These are phyloP conservation scores for Neodon shergylaensis DNA, from an alignment of 2,113 vertebrate species.

Conservation along the genomic window DNA sequence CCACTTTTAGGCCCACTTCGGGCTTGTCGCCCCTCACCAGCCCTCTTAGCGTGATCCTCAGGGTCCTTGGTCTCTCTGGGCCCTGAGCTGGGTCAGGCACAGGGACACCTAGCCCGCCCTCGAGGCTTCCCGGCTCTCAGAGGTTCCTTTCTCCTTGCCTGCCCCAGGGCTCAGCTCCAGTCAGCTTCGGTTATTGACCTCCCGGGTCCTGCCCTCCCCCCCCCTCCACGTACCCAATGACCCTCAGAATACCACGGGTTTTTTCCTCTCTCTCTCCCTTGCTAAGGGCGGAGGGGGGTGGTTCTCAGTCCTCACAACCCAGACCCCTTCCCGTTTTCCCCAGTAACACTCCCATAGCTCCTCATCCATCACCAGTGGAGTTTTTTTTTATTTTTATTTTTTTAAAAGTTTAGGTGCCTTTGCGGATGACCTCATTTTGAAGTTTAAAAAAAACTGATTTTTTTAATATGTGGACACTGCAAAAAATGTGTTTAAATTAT, in stretches of 20 bases:
- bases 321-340: not conserved
- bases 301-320: not conserved
- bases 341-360: slow-evolving; percentile 34
- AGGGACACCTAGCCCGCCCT: slow-evolving; percentile 4
- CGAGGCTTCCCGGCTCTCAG: slow-evolving; percentile 6
- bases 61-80: slow-evolving; percentile 69
- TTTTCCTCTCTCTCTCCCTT: not conserved
- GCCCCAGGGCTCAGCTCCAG: slow-evolving; percentile 46
- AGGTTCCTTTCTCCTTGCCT: slow-evolving; percentile 1
- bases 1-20: not conserved
- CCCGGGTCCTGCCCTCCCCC: slow-evolving; percentile 30
- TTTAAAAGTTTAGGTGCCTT: slow-evolving; percentile 96
- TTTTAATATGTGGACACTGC: slow-evolving; percentile 90
- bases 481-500: slow-evolving; percentile 84
- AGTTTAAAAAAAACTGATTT: slow-evolving; percentile 84
- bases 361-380: slow-evolving; percentile 90
- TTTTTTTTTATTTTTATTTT: slow-evolving; percentile 91
- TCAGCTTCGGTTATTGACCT: slow-evolving; percentile 36
- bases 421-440: slow-evolving; percentile 96
- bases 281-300: not conserved
- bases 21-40: slow-evolving; percentile 8
- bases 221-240: not conserved
- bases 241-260: slow-evolving; percentile 9
- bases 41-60: not conserved
- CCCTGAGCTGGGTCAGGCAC: not conserved